Conservation (phyloP, 2,113 vertebrate genomes). For the Panthera leo region DNA sequence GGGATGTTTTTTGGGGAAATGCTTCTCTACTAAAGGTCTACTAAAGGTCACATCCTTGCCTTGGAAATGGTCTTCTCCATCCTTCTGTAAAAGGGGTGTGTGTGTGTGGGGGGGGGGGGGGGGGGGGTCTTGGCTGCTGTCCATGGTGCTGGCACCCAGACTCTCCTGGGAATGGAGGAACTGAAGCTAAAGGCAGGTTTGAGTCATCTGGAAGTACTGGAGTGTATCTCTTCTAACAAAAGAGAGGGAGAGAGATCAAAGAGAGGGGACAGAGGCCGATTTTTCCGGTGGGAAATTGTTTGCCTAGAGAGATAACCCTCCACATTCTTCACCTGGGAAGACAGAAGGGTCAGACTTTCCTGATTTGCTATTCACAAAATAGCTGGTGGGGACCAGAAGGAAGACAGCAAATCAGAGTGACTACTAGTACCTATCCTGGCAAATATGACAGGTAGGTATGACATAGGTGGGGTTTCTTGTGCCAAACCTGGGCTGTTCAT, state of each 20-base stretch:
- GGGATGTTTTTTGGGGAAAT: neutral
- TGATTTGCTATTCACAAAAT: slow-evolving; percentile 21
- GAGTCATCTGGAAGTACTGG: slow-evolving; percentile 1
- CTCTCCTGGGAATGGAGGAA: neutral
- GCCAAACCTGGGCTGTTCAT: neutral
- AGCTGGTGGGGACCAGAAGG: neutral
- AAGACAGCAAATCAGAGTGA: slow-evolving; percentile 40
- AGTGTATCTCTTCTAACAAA: neutral
- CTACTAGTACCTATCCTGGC: neutral
- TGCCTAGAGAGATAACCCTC: neutral
- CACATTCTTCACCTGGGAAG: neutral
- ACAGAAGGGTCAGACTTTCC: neutral
- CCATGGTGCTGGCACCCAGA: slow-evolving; percentile 66
- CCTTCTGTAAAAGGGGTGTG: neutral
- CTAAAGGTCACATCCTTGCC: neutral
- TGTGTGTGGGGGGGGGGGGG: too few species aligned
- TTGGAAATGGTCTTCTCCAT: neutral
- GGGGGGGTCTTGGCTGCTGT: slow-evolving; percentile 26
- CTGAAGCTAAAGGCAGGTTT: neutral
- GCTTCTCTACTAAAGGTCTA: neutral
- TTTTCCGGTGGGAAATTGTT: slow-evolving; percentile 5
- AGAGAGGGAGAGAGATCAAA: neutral
- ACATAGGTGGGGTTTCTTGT: neutral
- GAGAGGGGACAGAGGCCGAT: neutral
- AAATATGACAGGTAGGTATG: neutral